Percentiles rank a stretch among this genome's conserved stretches.
phyloP scores from a whole-genome alignment of 2,113 vertebrate genomes.

The Percina caprodes region DNA sequence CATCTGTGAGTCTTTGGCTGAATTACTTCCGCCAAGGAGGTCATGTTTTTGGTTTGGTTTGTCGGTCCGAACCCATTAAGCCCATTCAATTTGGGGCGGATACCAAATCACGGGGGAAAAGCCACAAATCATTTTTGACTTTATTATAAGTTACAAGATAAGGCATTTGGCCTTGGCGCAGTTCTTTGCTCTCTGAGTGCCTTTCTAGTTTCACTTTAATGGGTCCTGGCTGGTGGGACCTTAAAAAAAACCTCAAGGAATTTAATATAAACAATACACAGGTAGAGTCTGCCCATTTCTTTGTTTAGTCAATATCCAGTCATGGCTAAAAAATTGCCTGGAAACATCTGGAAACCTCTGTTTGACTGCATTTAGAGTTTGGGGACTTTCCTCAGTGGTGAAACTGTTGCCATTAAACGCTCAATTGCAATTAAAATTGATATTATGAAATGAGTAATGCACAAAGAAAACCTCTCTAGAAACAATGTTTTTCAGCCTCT shows the following conservation, averaged over 20 bases:
- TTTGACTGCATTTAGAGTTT: neutral
- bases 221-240: neutral
- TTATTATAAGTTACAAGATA: too few relatives aligned
- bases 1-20: neutral
- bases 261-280: neutral
- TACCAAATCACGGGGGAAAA: too few relatives aligned
- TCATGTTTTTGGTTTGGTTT: too few relatives aligned
- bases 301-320: neutral
- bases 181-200: too few relatives aligned
- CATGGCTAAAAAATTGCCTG: neutral
- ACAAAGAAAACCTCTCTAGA: neutral
- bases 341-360: slow-evolving; percentile 5
- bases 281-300: neutral
- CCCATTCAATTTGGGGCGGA: too few relatives aligned
- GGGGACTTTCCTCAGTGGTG: slow-evolving; percentile 30
- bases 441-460: slow-evolving; percentile 21
- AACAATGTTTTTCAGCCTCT: slow-evolving; percentile 2
- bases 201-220: neutral
- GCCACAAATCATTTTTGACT: too few relatives aligned
- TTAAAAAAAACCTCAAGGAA: neutral
- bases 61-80: too few relatives aligned
- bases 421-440: slow-evolving; percentile 9
- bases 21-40: too few relatives aligned
- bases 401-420: neutral
- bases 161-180: too few relatives aligned